These are phyloP conservation scores for Euzetes globulus DNA, from an alignment of 2,888 invertebrate genomes.

Conservation along the genomic window DNA sequence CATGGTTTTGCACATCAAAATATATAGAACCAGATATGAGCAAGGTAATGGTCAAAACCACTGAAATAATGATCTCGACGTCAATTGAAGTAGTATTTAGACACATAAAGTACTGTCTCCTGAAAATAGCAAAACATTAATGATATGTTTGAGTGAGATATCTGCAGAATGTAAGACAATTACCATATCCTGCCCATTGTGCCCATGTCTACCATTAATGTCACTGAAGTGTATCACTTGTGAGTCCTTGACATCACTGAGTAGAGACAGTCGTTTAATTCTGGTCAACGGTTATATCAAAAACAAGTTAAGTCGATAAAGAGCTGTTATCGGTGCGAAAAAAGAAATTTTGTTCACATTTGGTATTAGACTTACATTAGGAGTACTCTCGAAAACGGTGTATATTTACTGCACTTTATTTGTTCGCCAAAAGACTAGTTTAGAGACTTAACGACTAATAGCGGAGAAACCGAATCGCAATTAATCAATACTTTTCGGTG, in stretches of 20 bases:
- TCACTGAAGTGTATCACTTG: not conserved
- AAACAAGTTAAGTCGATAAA: not conserved
- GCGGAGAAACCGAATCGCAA: conserved; percentile 3
- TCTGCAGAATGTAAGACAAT: too few relatives aligned
- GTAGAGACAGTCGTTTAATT: not conserved
- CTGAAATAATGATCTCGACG: too few relatives aligned
- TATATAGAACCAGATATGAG: too few relatives aligned
- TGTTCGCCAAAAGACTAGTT: not conserved
- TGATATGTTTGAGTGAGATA: too few relatives aligned
- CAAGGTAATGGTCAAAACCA: too few relatives aligned
- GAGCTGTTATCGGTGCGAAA: not conserved
- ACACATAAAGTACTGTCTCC: too few relatives aligned
- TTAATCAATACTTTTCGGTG: conserved; percentile 7
- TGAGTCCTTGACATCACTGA: not conserved
- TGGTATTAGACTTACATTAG: not conserved
- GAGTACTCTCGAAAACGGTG: not conserved
- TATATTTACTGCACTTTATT: conserved; percentile 7
- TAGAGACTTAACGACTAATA: conserved; percentile 4
- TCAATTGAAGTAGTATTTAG: too few relatives aligned
- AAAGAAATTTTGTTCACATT: not conserved
- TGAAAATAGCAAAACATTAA: too few relatives aligned
- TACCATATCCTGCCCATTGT: too few relatives aligned
- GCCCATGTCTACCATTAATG: too few relatives aligned
- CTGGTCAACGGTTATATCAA: not conserved
- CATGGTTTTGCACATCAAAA: too few relatives aligned